phyloP scores from a whole-genome alignment of 2,797 vertebrate genomes.

The Darevskia nairensis region DNA sequence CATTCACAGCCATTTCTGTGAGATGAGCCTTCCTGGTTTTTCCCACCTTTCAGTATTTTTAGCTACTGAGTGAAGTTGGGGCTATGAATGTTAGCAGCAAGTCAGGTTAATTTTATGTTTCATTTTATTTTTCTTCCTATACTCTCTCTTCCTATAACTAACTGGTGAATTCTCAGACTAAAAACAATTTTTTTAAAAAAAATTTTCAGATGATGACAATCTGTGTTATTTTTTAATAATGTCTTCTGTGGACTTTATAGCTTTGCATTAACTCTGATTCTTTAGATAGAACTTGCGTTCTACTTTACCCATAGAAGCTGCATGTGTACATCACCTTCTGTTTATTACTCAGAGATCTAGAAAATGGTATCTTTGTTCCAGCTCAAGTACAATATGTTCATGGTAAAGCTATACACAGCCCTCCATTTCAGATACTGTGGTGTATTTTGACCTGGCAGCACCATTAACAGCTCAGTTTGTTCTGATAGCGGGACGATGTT shows the following conservation, averaged over 20 bases:
- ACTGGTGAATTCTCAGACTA: background rate
- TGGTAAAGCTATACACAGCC: conserved; percentile 23
- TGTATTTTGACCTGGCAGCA: conserved; percentile 62
- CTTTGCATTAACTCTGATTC: background rate
- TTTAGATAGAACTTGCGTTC: background rate
- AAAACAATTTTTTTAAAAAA: background rate
- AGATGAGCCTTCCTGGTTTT: no score
- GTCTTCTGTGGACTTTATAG: background rate
- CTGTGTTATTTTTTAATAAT: background rate
- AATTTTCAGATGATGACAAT: no score
- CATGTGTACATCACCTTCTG: background rate
- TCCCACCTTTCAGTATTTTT: no score
- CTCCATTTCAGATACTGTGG: conserved; percentile 36
- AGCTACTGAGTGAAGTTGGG: no score
- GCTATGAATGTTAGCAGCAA: no score
- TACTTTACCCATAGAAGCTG: background rate
- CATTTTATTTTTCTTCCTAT: background rate
- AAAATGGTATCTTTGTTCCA: conserved; percentile 56
- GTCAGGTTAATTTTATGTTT: no score
- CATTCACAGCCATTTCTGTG: no score
- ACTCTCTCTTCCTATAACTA: background rate
- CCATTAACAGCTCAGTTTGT: conserved; percentile 61
- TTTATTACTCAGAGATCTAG: conserved; percentile 41
- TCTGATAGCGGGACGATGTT: conserved; percentile 63
- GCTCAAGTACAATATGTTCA: conserved; percentile 59